phyloP scores from a whole-genome alignment of 2,113 vertebrate species.

The Platysteira castanea region DNA sequence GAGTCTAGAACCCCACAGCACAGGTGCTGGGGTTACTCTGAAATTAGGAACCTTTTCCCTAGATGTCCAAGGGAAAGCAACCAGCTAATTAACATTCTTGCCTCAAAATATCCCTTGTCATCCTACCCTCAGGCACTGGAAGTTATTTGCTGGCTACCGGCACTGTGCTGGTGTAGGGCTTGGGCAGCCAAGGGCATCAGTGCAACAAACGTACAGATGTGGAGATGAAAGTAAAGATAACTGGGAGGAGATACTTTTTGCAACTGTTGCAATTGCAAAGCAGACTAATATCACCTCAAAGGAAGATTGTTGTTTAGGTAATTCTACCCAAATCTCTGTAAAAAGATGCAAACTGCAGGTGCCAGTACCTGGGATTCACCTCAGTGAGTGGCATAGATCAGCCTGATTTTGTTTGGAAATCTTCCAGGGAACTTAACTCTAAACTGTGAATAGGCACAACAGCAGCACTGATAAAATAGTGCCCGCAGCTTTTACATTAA shows the following conservation, averaged over 20 bases:
- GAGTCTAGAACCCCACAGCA: neutral
- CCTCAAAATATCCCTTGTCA: neutral
- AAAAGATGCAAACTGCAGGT: neutral
- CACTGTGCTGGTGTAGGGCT: neutral
- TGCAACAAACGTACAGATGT: rapidly evolving
- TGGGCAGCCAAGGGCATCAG: rapidly evolving
- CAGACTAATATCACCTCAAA: neutral
- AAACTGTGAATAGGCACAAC: neutral
- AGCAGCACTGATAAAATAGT: neutral
- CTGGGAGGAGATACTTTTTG: neutral
- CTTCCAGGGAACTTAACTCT: neutral
- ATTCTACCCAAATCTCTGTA: neutral
- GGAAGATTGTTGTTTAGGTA: neutral
- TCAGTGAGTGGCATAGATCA: neutral
- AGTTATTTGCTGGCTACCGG: neutral
- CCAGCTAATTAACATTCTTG: neutral
- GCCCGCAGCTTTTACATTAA: neutral
- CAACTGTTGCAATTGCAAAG: neutral
- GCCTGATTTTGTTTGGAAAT: neutral
- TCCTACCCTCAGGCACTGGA: neutral
- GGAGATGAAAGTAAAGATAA: neutral
- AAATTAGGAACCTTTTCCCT: neutral
- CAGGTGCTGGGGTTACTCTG: neutral
- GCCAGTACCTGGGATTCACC: neutral
- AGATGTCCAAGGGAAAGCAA: neutral